phyloP scores from a whole-genome alignment of 2,888 invertebrate genomes.

The Dryobota labecula region DNA sequence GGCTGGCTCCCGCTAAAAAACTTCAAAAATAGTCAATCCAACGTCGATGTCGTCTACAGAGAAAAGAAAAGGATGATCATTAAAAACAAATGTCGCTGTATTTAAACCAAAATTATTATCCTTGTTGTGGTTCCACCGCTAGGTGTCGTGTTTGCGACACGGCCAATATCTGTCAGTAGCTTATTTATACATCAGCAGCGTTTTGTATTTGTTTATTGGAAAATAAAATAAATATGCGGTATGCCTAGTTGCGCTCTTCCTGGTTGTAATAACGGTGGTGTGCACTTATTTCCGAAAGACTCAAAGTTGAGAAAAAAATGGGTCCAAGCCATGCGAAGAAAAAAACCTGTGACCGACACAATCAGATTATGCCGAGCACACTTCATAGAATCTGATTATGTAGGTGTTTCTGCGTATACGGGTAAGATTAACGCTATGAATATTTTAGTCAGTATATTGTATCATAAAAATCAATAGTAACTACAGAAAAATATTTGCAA shows the following conservation, averaged over 20 bases:
- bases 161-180: constrained; percentile 7
- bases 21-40: not conserved
- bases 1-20: not conserved
- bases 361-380: constrained; percentile 33
- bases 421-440: not conserved
- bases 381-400: constrained; percentile 28
- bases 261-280: constrained; percentile 33
- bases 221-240: constrained; percentile 4
- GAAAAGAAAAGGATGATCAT: not conserved
- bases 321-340: constrained; percentile 39
- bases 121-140: not conserved
- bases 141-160: constrained; percentile 29
- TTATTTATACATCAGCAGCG: too few species aligned
- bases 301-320: constrained; percentile 38
- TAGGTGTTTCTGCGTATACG: constrained; percentile 25
- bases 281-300: constrained; percentile 42
- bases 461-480: not conserved
- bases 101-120: not conserved
- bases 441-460: not conserved
- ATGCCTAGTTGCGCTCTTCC: constrained; percentile 25
- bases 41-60: not conserved
- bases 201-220: constrained; percentile 15
- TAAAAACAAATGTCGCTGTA: not conserved
- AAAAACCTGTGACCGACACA: constrained; percentile 22
- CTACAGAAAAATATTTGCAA: not conserved